Evolutionary conservation across 2,797 vertebrate genomes (phyloP).

Genomic region (Nannoperca australis): DNA sequence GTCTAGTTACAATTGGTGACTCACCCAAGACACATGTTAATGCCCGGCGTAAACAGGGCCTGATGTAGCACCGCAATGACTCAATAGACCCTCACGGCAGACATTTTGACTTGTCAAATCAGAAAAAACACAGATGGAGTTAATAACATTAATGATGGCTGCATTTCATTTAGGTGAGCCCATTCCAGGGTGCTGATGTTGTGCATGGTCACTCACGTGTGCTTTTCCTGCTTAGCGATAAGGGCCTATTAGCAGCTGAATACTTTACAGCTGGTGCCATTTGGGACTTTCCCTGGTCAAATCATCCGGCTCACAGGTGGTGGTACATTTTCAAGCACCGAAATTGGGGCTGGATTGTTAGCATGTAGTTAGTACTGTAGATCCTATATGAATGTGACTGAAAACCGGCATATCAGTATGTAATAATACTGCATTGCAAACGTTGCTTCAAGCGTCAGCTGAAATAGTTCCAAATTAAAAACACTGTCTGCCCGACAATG

Average conservation of each 20-base stretch:
- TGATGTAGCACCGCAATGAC: too few relatives aligned
- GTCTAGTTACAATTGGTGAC: too few relatives aligned
- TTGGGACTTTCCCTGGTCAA: background rate
- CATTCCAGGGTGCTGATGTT: too few relatives aligned
- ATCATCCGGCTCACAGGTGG: slow-evolving; percentile 9
- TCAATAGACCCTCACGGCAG: too few relatives aligned
- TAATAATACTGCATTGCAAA: background rate
- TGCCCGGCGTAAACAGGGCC: too few relatives aligned
- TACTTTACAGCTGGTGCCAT: background rate
- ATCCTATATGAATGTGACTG: background rate
- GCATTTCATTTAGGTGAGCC: too few relatives aligned
- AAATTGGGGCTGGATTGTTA: background rate
- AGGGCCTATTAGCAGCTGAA: background rate
- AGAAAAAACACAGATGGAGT: too few relatives aligned
- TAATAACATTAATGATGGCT: too few relatives aligned
- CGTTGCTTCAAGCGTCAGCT: background rate
- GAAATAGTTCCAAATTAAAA: background rate
- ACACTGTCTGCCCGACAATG: background rate
- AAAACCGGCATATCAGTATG: background rate
- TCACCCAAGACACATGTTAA: too few relatives aligned
- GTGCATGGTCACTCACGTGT: too few relatives aligned
- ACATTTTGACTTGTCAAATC: too few relatives aligned
- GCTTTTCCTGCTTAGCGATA: too few relatives aligned
- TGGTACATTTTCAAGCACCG: background rate
- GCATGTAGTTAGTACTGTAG: background rate